A percentile compares a stretch with the other conserved stretches of the same genome.
Evolutionary conservation across 2,113 vertebrate genomes (phyloP).

Genomic region (Lophotis ruficrista): DNA sequence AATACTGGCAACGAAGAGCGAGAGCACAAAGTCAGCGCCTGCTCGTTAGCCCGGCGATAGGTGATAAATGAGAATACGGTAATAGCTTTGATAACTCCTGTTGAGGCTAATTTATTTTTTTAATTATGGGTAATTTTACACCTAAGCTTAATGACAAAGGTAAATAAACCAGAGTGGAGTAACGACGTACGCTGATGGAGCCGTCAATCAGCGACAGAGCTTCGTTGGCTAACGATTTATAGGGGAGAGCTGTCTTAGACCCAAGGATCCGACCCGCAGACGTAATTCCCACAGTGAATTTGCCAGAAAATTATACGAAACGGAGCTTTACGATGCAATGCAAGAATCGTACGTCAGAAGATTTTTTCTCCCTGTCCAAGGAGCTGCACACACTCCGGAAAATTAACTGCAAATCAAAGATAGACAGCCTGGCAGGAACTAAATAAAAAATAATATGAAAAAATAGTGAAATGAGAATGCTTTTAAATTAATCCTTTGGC

Average conservation of each 20-base stretch:
- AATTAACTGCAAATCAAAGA: not conserved
- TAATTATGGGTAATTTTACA: not conserved
- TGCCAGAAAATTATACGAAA: not conserved
- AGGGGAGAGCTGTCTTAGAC: not conserved
- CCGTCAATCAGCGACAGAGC: not conserved
- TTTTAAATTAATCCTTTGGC: not conserved
- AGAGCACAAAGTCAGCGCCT: not conserved
- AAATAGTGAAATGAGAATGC: not conserved
- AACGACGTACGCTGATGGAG: not conserved
- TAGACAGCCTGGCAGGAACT: not conserved
- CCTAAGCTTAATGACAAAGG: not conserved
- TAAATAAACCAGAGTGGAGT: not conserved
- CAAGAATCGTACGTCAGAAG: not conserved
- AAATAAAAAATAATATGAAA: not conserved
- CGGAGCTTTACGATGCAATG: not conserved
- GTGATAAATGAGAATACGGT: not conserved
- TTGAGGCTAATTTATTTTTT: not conserved
- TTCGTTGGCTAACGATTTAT: not conserved
- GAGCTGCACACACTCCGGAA: not conserved
- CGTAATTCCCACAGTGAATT: not conserved
- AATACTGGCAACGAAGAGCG: not conserved
- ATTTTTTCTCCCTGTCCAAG: not conserved
- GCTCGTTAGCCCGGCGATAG: not conserved
- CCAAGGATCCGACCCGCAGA: not conserved
- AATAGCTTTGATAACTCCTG: constrained; percentile 4